Evolutionary conservation across 2,113 vertebrate genomes (phyloP), one percentile per base, ranked within the genome.

Genomic region (Campylomormyrus numenius): DNA sequence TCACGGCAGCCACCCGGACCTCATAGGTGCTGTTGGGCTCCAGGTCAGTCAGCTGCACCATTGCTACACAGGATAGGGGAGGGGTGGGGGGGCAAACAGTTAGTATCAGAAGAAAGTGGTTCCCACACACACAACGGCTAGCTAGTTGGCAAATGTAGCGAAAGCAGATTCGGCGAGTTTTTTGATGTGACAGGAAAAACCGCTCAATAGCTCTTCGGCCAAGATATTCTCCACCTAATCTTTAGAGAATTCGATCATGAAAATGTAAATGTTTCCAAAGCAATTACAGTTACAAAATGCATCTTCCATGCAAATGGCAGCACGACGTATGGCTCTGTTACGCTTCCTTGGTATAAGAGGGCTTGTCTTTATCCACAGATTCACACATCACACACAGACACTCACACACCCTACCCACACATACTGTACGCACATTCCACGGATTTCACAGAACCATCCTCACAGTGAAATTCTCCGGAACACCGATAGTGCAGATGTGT

Each of bases 11-110:
- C 91, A 99, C 97, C 89, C 96, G 97, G 83, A 99, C 97, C 95
- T 99, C 98, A 1, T 99, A 99, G 0, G 98, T 99, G 0, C 97
- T 98, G 94, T 99, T 99, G 94, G 98, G 98, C 95, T 99, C 98
- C 94, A 99, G 95, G 90, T 95, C 97, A 87, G 95, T 98, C 91
- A 99, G 97, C 94, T 97, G 93, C 94, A 99, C 97, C 50, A 96
- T 97, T 89, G 97, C 98, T 99, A 66, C 84, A 91, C 48, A 48
- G 53, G 87, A 21, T 1, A 56, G 45, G 5, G 89, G 10, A 77
- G 70, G 66, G 27, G 49, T 24, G 49, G 15, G 21, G 53, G 80
- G 9, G 49, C 17, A 19, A 56, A 13, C 0, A 42, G 66, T 6
- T 27, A 80, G 4, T 5, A 15, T 84, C 27, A 88, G 6, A 2